Conservation (phyloP, 2,888 invertebrate genomes). For the Macropis europaea region DNA sequence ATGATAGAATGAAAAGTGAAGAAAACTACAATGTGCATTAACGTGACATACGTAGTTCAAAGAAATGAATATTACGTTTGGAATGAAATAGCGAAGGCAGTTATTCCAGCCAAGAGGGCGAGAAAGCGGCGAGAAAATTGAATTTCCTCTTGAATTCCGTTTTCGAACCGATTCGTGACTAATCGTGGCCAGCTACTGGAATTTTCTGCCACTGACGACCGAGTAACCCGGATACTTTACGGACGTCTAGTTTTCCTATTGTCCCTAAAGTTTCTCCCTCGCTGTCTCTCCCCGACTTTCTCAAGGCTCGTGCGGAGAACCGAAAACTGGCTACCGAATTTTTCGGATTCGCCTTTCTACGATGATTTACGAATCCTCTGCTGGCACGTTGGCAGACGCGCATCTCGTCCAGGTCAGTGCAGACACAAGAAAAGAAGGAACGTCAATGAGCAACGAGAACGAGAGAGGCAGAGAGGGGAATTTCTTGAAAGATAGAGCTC, state of each 20-base stretch:
- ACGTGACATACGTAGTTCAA: too few species aligned
- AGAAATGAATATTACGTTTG: too few species aligned
- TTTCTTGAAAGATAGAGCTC: constrained; percentile 15
- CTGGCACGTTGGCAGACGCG: not conserved
- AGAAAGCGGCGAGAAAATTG: not conserved
- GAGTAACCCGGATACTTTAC: constrained; percentile 72
- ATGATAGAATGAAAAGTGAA: too few species aligned
- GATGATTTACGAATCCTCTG: constrained; percentile 53
- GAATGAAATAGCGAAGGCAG: too few species aligned
- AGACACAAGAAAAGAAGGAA: not conserved
- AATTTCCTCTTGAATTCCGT: not conserved
- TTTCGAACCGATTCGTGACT: constrained; percentile 64
- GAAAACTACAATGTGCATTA: too few species aligned
- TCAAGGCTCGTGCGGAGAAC: constrained; percentile 46
- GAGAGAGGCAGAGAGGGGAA: not conserved
- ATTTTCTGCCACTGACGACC: constrained; percentile 71
- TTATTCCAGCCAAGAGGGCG: too few species aligned
- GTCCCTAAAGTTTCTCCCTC: constrained; percentile 13
- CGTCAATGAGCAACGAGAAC: not conserved
- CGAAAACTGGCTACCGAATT: constrained; percentile 48
- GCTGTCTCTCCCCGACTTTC: constrained; percentile 12
- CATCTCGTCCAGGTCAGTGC: constrained; percentile 24
- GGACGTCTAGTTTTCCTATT: constrained; percentile 23
- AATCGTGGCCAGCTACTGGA: constrained; percentile 71
- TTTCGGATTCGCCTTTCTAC: constrained; percentile 31